Base-by-base conservation (phyloP, 2,797 vertebrate genomes). In the Enteromius anoplus region DNA sequence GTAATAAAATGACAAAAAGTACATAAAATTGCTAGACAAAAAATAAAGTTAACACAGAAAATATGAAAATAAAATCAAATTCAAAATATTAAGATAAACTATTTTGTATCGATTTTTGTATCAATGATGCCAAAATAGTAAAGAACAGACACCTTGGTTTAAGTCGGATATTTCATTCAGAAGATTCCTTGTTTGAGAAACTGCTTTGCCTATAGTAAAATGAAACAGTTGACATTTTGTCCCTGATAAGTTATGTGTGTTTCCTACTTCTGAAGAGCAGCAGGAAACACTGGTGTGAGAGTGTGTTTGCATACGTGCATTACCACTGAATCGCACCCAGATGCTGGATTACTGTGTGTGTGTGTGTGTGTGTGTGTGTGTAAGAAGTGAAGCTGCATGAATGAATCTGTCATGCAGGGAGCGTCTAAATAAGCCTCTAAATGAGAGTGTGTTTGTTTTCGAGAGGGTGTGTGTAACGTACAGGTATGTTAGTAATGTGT, bases 401-500 rank as follows among this genome's bases (percentile, higher is more conserved):
- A 65, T 78, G 42, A n/a, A 11, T 37, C 40, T 23, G 12, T 58
- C 12, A 62, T 17, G 3, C 55, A 47, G 51, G 12, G 32, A 60
- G 73, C 26, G 75, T 37, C 32, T 37, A 14, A 37, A 37, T 37
- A 37, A 7, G 37, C 37, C 37, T 37, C 37, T 37, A 37, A 34
- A 21, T 73, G 42, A 29, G 14, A 10, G 17, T 73, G 32, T 75
- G 12, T 37, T 40, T 75, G 17, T 75, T 15, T 58, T 9, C 4
- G 40, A 29, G 75, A 47, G 58, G 23, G 58, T 64, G 75, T 77
- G 58, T 77, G 58, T 76, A 76, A 62, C 42, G 14, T 76, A 34
- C 34, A 34, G 34, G 34, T 34, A 19, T 32, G 5, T 12, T 9
- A 32, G 58, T 47, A n/a, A 1, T 45, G 75, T 45, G 75, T 76